These are phyloP conservation scores for Drosophila lowei DNA, from an alignment of 1,140 invertebrate genomes.

Conservation along the genomic window DNA sequence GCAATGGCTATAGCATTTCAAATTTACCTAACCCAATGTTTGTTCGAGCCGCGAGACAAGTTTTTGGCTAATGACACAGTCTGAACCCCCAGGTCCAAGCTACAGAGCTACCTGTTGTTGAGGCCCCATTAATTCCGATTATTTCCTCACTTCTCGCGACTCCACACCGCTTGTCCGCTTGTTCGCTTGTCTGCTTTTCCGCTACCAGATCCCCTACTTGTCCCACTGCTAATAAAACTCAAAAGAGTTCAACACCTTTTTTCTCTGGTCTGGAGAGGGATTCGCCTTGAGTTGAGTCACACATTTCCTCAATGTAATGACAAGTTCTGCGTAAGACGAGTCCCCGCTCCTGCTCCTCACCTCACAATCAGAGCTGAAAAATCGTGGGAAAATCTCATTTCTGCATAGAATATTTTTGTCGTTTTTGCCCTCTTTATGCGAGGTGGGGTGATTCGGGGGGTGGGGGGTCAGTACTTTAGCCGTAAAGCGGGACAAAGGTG, in stretches of 20 bases:
- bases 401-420: conserved; percentile 53
- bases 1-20: conserved; percentile 58
- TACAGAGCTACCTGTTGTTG: conserved; percentile 57
- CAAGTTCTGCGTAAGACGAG: conserved; percentile 76
- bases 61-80: conserved; percentile 60
- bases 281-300: conserved; percentile 29
- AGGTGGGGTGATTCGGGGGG: conserved; percentile 5
- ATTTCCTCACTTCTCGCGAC: conserved; percentile 25
- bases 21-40: conserved; percentile 63
- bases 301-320: conserved; percentile 67
- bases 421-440: conserved; percentile 28
- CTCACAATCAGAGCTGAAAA: conserved; percentile 61
- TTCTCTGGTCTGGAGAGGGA: conserved; percentile 11
- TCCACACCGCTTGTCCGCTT: too few relatives aligned
- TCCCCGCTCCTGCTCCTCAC: conserved; percentile 19
- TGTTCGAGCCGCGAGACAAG: conserved; percentile 27
- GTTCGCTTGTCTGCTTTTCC: too few relatives aligned
- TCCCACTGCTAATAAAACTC: conserved; percentile 50
- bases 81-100: conserved; percentile 19
- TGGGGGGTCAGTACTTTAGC: conserved; percentile 38
- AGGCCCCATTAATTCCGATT: conserved; percentile 44
- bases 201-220: conserved; percentile 36
- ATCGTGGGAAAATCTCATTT: conserved; percentile 76
- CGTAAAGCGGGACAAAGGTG: conserved; percentile 72
- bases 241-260: conserved; percentile 76